Percentiles rank a stretch among this genome's conserved stretches.
phyloP scores from a whole-genome alignment of 1,140 invertebrate species.

The Cydia fagiglandana region DNA sequence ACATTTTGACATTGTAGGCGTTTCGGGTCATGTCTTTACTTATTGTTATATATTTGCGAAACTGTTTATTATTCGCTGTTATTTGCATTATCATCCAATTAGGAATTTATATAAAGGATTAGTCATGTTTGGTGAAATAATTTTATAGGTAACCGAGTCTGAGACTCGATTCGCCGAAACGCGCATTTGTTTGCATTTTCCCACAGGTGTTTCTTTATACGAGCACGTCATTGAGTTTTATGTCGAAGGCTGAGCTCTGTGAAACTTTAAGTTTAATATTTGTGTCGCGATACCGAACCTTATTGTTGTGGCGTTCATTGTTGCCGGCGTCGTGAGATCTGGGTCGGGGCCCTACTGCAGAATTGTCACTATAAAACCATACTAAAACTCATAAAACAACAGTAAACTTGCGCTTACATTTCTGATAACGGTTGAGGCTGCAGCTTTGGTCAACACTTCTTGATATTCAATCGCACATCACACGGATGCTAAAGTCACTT shows the following conservation, averaged over 20 bases:
- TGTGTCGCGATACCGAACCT: constrained; percentile 58
- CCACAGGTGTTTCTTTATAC: constrained; percentile 71
- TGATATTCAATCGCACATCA: constrained; percentile 66
- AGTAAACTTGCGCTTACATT: constrained; percentile 71
- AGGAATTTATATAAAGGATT: not conserved
- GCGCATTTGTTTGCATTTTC: constrained; percentile 70
- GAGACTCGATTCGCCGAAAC: constrained; percentile 29
- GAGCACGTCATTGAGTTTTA: constrained; percentile 64
- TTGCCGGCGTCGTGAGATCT: constrained; percentile 65
- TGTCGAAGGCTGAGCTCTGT: constrained; percentile 64
- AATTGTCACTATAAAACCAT: constrained; percentile 44
- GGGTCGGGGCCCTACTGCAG: constrained; percentile 56
- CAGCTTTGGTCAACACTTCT: constrained; percentile 55
- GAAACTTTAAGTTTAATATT: constrained; percentile 64
- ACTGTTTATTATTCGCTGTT: constrained; percentile 1
- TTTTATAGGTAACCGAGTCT: not conserved
- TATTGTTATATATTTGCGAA: constrained; percentile 24
- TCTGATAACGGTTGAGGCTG: constrained; percentile 71
- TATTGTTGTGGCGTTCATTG: constrained; percentile 64
- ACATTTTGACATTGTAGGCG: constrained; percentile 30
- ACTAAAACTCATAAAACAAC: constrained; percentile 47
- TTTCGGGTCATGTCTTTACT: constrained; percentile 27
- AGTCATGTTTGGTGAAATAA: not conserved
- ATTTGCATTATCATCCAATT: constrained; percentile 7
- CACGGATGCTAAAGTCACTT: constrained; percentile 64